Percentiles rank a stretch among this genome's conserved stretches.
These are phyloP conservation scores for Antedon mediterranea DNA, from an alignment of 53 echinoderm and acorn worm species.

Conservation along the genomic window DNA sequence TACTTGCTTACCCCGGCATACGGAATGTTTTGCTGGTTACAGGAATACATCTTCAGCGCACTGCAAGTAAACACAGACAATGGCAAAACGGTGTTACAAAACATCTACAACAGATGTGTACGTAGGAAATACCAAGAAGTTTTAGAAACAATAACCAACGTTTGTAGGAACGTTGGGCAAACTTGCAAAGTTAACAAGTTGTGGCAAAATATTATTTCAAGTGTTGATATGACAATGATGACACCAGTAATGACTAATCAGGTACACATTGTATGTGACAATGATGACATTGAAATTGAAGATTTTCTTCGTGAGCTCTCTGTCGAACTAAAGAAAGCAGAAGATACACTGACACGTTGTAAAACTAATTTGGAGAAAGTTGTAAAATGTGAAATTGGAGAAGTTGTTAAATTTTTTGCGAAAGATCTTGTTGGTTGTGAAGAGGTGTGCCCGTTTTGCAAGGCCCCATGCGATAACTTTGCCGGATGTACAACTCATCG, in stretches of 20 bases:
- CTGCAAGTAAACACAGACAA: neutral
- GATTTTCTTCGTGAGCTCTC: too few relatives aligned
- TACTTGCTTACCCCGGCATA: neutral
- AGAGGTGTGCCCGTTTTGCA: neutral
- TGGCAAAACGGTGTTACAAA: neutral
- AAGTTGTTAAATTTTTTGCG: neutral
- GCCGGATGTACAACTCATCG: neutral
- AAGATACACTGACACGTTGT: too few relatives aligned
- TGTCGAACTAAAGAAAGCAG: too few relatives aligned
- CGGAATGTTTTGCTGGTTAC: neutral
- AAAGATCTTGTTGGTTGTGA: neutral
- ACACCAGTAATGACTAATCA: too few relatives aligned
- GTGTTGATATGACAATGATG: too few relatives aligned
- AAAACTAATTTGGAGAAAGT: too few relatives aligned
- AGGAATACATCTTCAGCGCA: neutral
- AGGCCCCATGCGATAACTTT: neutral
- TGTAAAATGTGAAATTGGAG: too few relatives aligned
- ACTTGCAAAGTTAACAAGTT: neutral
- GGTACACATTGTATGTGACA: too few relatives aligned
- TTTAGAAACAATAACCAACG: neutral
- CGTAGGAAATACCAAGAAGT: neutral
- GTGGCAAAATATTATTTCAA: neutral
- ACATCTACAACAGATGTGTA: neutral
- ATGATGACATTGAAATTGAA: too few relatives aligned
- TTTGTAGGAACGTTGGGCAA: neutral